Evolutionary conservation across 2,113 vertebrate species (phyloP).

Genomic region (Marmota flaviventris): DNA sequence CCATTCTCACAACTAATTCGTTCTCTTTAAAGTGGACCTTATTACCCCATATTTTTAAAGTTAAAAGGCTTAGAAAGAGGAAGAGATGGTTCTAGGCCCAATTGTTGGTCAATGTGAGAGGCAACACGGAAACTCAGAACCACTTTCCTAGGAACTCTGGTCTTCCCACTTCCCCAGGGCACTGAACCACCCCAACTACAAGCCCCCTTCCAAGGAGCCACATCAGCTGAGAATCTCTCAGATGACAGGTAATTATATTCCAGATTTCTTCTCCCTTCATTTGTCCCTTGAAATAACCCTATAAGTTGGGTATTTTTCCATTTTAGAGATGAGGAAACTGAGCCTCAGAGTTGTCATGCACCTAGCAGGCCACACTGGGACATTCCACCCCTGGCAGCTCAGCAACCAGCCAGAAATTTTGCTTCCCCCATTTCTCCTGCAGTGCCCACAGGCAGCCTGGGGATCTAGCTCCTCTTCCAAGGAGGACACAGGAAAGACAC

Average conservation of each 20-base stretch:
- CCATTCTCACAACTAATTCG: background rate
- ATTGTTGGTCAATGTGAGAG: background rate
- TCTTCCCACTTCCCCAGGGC: background rate
- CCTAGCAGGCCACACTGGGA: background rate
- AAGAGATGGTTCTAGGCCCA: background rate
- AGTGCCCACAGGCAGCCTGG: background rate
- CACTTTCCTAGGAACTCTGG: background rate
- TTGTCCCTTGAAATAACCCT: background rate
- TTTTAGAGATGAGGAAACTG: background rate
- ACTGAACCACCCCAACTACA: background rate
- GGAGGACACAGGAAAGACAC: background rate
- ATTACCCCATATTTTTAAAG: background rate
- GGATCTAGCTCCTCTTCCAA: background rate
- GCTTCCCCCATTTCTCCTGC: background rate
- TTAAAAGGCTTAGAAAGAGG: background rate
- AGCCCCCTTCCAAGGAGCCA: background rate
- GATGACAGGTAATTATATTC: background rate
- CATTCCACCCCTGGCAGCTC: background rate
- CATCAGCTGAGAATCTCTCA: background rate
- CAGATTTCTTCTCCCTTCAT: background rate
- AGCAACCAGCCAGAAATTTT: accelerated
- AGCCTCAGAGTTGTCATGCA: background rate
- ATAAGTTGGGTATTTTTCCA: background rate
- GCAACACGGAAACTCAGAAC: background rate
- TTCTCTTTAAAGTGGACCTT: background rate